phyloP scores from a whole-genome alignment of 1,140 invertebrate genomes.

The Cheumatopsyche charites region DNA sequence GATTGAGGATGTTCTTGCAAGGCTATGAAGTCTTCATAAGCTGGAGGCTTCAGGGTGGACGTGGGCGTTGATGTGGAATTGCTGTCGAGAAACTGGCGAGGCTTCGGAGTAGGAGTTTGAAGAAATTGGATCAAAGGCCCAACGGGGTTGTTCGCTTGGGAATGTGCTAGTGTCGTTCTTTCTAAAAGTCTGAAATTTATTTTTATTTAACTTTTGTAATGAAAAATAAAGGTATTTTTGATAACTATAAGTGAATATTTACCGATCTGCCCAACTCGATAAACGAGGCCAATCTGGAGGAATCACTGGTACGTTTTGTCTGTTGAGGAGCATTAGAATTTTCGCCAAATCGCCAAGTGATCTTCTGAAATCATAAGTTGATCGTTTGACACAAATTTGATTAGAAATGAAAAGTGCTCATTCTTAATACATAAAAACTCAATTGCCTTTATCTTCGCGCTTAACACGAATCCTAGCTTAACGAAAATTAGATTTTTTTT shows the following conservation, averaged over 20 bases:
- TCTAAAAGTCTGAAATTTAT: slow-evolving; percentile 62
- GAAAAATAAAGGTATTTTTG: too few relatives aligned
- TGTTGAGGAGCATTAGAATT: slow-evolving; percentile 74
- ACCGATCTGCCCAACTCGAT: slow-evolving; percentile 74
- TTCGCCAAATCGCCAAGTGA: slow-evolving; percentile 76
- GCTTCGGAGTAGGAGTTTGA: slow-evolving; percentile 62
- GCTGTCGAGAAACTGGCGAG: slow-evolving; percentile 54
- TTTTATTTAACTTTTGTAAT: neutral
- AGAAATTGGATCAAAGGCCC: slow-evolving; percentile 71
- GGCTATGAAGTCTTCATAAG: slow-evolving; percentile 54
- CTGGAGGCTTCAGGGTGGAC: slow-evolving; percentile 65
- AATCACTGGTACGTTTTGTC: slow-evolving; percentile 69
- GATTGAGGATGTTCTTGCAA: slow-evolving; percentile 57
- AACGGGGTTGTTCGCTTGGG: slow-evolving; percentile 57
- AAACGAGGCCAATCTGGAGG: slow-evolving; percentile 81
- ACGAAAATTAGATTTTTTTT: too few relatives aligned
- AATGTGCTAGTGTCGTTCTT: slow-evolving; percentile 71
- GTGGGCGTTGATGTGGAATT: slow-evolving; percentile 61
- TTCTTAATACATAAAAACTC: too few relatives aligned
- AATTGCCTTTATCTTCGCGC: too few relatives aligned
- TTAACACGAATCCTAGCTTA: too few relatives aligned
- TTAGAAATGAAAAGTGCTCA: too few relatives aligned
- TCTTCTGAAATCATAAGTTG: slow-evolving; percentile 62
- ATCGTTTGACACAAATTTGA: too few relatives aligned
- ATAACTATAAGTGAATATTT: slow-evolving; percentile 33